Evolutionary conservation across 2,888 invertebrate species (phyloP).

Genomic region (Lycia hirtaria): DNA sequence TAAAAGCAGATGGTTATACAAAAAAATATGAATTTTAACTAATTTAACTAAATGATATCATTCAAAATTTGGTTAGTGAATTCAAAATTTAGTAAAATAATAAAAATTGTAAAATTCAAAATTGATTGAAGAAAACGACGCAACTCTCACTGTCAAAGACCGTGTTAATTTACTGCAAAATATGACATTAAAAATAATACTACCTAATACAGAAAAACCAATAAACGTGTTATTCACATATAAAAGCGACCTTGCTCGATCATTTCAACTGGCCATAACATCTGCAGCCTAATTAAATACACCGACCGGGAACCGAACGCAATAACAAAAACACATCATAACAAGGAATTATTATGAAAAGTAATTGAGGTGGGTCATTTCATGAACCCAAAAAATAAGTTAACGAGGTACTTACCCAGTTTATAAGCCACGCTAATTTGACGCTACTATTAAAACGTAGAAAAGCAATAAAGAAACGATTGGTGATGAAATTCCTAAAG

Average conservation of each 20-base stretch:
- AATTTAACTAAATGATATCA: too few relatives aligned
- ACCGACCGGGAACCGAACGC: neutral
- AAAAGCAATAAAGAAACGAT: slow-evolving; percentile 15
- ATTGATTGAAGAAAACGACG: too few relatives aligned
- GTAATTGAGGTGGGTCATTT: slow-evolving; percentile 54
- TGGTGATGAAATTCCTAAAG: slow-evolving; percentile 35
- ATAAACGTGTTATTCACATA: slow-evolving; percentile 3
- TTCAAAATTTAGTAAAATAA: too few relatives aligned
- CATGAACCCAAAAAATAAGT: slow-evolving; percentile 33
- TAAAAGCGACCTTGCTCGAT: slow-evolving; percentile 9
- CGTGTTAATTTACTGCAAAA: too few relatives aligned
- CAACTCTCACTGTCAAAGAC: too few relatives aligned
- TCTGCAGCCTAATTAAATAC: slow-evolving; percentile 15
- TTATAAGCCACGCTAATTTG: slow-evolving; percentile 38
- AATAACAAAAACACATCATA: slow-evolving; percentile 11
- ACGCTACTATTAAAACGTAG: slow-evolving; percentile 28
- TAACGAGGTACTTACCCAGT: slow-evolving; percentile 16
- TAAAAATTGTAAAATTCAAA: too few relatives aligned
- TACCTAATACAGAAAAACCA: neutral
- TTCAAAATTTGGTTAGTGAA: too few relatives aligned
- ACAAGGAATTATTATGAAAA: slow-evolving; percentile 6
- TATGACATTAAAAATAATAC: neutral
- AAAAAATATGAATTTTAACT: too few relatives aligned
- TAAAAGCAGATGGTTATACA: too few relatives aligned
- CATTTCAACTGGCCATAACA: slow-evolving; percentile 11